A percentile compares a stretch with the other conserved stretches of the same genome.
These are phyloP conservation scores for Ploceus nigricollis DNA, from an alignment of 2,113 vertebrate genomes.

Conservation along the genomic window DNA sequence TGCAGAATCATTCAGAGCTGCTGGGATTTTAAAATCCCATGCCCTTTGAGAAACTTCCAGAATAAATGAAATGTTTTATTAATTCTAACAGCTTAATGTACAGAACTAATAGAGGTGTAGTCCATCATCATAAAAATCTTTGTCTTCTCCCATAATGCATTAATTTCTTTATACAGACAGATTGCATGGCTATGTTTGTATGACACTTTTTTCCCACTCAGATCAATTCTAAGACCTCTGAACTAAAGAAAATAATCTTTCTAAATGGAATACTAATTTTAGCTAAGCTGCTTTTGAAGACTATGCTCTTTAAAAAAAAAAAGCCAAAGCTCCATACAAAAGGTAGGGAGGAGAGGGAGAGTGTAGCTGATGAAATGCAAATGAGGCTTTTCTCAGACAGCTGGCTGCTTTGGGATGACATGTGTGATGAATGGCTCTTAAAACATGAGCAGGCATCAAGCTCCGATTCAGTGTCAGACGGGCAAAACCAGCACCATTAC, in stretches of 20 bases:
- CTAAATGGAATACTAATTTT: slow-evolving; percentile 76
- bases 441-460: slow-evolving; percentile 89
- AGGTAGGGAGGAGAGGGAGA: slow-evolving; percentile 65
- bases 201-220: slow-evolving; percentile 30
- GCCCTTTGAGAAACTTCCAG: slow-evolving; percentile 46
- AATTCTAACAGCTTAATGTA: slow-evolving; percentile 55
- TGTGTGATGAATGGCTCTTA: slow-evolving; percentile 96
- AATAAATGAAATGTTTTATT: slow-evolving; percentile 60
- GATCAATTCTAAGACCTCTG: slow-evolving; percentile 64
- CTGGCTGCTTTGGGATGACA: slow-evolving; percentile 91
- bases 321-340: slow-evolving; percentile 72
- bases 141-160: slow-evolving; percentile 34
- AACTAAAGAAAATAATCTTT: slow-evolving; percentile 73
- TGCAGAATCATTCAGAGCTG: neutral
- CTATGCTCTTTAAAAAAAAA: slow-evolving; percentile 63
- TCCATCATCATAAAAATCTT: slow-evolving; percentile 53
- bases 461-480: slow-evolving; percentile 87
- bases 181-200: slow-evolving; percentile 35
- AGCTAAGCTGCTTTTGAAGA: slow-evolving; percentile 75
- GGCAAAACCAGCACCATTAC: slow-evolving; percentile 79
- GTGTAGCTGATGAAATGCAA: slow-evolving; percentile 86
- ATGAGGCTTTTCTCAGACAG: slow-evolving; percentile 86
- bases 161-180: slow-evolving; percentile 57
- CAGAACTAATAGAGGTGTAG: slow-evolving; percentile 54
- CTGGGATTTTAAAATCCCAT: slow-evolving; percentile 16